Evolutionary conservation across 92 coral and sea anemone genomes (phyloP).

Genomic region (Pocillopora meandrina): DNA sequence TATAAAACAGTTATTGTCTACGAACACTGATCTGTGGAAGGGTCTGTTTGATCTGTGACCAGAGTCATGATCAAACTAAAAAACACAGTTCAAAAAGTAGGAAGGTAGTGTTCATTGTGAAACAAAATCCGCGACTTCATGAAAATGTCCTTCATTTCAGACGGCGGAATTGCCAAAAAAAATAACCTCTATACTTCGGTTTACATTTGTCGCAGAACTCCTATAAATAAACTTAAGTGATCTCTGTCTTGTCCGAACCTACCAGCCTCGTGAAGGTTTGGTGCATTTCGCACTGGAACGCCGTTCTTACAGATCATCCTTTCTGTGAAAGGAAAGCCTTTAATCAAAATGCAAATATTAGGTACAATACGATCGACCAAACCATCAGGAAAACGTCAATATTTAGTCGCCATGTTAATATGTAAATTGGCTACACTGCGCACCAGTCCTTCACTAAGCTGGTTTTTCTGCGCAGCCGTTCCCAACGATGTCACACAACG

Average conservation of each 20-base stretch:
- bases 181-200: background rate
- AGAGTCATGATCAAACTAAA: too few species aligned
- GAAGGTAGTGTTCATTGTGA: background rate
- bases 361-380: background rate
- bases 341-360: constrained; percentile 19
- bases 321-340: background rate
- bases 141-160: background rate
- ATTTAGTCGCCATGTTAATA: constrained; percentile 26
- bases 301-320: constrained; percentile 86
- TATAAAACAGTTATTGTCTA: too few species aligned
- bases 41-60: too few species aligned
- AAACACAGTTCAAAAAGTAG: background rate
- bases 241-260: constrained; percentile 8
- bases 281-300: constrained; percentile 68
- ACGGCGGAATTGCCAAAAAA: background rate
- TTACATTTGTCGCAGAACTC: background rate
- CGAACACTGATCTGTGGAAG: too few species aligned
- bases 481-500: background rate
- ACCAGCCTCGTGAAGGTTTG: constrained; percentile 86
- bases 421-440: background rate
- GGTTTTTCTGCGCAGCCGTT: too few species aligned
- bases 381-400: constrained; percentile 12
- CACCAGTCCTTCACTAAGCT: background rate
- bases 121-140: constrained; percentile 2
- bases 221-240: background rate